phyloP scores from a whole-genome alignment of 2,113 vertebrate species.

The Lota lota region DNA sequence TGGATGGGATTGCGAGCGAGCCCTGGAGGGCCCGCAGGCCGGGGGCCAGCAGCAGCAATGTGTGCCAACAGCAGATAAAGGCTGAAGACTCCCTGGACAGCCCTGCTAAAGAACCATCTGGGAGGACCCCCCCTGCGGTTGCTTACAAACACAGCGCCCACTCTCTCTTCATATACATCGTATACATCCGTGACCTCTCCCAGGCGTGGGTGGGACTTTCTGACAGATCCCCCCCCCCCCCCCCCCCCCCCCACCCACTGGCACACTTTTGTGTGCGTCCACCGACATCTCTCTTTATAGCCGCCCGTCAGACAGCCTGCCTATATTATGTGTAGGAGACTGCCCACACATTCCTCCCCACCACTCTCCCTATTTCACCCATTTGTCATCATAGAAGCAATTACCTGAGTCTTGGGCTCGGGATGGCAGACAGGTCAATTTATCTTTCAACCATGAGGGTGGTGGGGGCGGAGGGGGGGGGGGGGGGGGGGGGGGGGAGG shows the following conservation, averaged over 20 bases:
- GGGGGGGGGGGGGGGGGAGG: neutral
- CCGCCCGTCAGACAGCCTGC: neutral
- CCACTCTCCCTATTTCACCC: slow-evolving; percentile 25
- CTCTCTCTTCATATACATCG: slow-evolving; percentile 20
- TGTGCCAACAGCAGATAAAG: slow-evolving; percentile 60
- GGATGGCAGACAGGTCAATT: neutral
- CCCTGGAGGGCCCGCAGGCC: slow-evolving; percentile 20
- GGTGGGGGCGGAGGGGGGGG: too few species aligned
- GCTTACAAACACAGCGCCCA: slow-evolving; percentile 25
- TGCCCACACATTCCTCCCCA: slow-evolving; percentile 20
- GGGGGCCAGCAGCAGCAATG: slow-evolving; percentile 3
- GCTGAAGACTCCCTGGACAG: slow-evolving; percentile 52
- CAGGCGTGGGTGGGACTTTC: slow-evolving; percentile 28
- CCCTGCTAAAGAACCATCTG: slow-evolving; percentile 57
- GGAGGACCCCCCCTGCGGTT: slow-evolving; percentile 57
- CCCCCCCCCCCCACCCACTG: neutral
- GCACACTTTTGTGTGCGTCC: slow-evolving; percentile 49
- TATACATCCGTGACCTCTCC: slow-evolving; percentile 13
- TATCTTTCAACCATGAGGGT: neutral
- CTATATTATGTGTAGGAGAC: slow-evolving; percentile 3
- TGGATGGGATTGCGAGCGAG: neutral
- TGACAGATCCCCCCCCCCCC: slow-evolving; percentile 44
- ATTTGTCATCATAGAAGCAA: slow-evolving; percentile 47
- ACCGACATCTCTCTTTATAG: slow-evolving; percentile 16
- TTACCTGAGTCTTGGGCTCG: slow-evolving; percentile 29